Evolutionary conservation across 2,888 invertebrate species (phyloP), one percentile per base, ranked within the genome.

Genomic region (Buathra laborator): DNA sequence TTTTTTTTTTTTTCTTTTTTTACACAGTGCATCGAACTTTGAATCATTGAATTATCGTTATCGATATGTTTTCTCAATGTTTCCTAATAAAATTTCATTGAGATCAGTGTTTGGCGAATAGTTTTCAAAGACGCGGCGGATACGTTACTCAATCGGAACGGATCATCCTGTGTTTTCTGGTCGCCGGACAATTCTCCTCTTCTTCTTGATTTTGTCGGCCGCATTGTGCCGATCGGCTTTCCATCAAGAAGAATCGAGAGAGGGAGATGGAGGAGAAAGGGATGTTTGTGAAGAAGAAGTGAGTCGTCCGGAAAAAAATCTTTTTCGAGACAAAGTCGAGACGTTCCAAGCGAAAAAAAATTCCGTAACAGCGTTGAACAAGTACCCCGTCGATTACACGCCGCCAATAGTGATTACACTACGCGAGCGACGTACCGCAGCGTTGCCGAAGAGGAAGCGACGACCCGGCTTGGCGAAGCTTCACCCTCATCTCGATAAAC

Each of bases 381-480:
- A 48, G 32, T 10, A 6, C 1, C 16, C 16, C 5, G 10, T 48
- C 19, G 64, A 75, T 48, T 48, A 5, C 12, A 10, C 46, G 6
- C 62, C 32, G 9, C 0, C 48, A 4, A 48, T 6, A 3, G 48
- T 48, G 9, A 19, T 32, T 4, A 48, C 48, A 7, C 5, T 32
- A 10, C 75, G 75, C 32, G 75, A 37, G 2, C 16, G 53, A 7
- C 76, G 76, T 53, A 14, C 43, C 12, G 62, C 43, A 0, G 66
- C 66, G n/a, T 51, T 76, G 24, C 66, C 66, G 43, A 72, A 59
- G 59, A 32, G 76, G n/a, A 76, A 76, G 51, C 66, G 76, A 24
- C 51, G 76, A 3, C 32, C 16, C 64, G 66, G 75, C 14, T 32
- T 75, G 16, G 32, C 37, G 0, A 66, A 51, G 19, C 64, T 32